Evolutionary conservation across 2,797 vertebrate species (phyloP).

Genomic region (Sardinella longiceps): DNA sequence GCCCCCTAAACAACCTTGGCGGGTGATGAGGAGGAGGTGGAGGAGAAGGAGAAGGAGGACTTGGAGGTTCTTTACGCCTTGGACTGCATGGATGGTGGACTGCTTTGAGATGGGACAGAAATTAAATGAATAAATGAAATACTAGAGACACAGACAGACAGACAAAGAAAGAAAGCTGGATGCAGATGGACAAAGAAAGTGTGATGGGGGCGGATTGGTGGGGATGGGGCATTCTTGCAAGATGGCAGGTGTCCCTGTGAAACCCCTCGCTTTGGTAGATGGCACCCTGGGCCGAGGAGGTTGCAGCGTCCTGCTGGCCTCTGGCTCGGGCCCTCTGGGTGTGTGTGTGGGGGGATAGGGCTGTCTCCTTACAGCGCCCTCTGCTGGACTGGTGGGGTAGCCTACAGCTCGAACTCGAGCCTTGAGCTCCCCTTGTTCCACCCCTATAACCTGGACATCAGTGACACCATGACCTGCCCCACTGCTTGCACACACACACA

Average conservation of each 20-base stretch:
- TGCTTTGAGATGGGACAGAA: constrained; percentile 40
- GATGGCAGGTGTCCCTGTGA: constrained; percentile 28
- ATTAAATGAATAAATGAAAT: constrained; percentile 29
- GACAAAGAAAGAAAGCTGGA: constrained; percentile 17
- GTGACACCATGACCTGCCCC: constrained; percentile 57
- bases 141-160: too few relatives aligned
- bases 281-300: constrained; percentile 56
- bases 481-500: constrained; percentile 52
- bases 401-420: background rate
- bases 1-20: constrained; percentile 44
- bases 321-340: constrained; percentile 10
- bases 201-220: constrained; percentile 32
- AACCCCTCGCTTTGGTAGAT: constrained; percentile 40
- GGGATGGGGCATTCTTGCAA: constrained; percentile 37
- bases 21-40: constrained; percentile 39
- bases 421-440: constrained; percentile 16
- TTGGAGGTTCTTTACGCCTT: background rate
- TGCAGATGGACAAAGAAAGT: background rate
- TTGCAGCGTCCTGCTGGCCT: constrained; percentile 61
- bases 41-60: background rate
- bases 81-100: background rate
- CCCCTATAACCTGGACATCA: constrained; percentile 36
- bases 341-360: background rate
- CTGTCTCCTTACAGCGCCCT: background rate
- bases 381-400: background rate